Evolutionary conservation across 2,113 vertebrate genomes (phyloP), one percentile per base, ranked within the genome.

Genomic region (Meriones unguiculatus): DNA sequence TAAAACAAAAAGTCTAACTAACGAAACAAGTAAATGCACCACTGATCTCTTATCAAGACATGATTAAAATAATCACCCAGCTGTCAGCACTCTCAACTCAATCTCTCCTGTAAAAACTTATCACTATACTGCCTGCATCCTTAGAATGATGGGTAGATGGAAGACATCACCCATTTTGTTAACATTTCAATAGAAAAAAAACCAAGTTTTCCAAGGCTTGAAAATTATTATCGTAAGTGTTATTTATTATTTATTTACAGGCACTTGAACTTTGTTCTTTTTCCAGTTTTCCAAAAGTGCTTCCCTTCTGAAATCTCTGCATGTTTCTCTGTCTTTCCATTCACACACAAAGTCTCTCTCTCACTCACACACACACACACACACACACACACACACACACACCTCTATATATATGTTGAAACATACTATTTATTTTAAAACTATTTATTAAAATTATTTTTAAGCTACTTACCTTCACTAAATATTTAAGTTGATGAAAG

Each of bases 1-100:
- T 96, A 78, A 64, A 78, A 70, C 35, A 84, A 77, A 82, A 95
- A 38, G 18, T 32, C 78, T 84, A 80, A 54, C 93, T 70, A 65
- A 85, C 65, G 30, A 80, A 92, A 54, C 75, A 94, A 62, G 12
- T 77, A 93, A 77, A 67, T 38, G 52, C 17, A 82, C 65, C 86
- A 41, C 90, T 82, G 82, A 85, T 91, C 38, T 88, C 41, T 89
- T 35, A 91, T 76, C 35, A 80, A 86, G 38, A 73, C 12, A 52
- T 77, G 18, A 38, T 52, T 78, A 72, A 78, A 85, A 78, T 73
- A 89, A 35, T 78, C 25, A 73, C 22, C 14, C n/a, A 52, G 1
- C 14, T 85, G 15, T 46, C 20, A 11, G 22, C 7, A 28, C 13
- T 84, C 62, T 14, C 35, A 20, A 8, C 18, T 5, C 4, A 28